Evolutionary conservation across 2,888 invertebrate species (phyloP).

Genomic region (Drosophila incognita): DNA sequence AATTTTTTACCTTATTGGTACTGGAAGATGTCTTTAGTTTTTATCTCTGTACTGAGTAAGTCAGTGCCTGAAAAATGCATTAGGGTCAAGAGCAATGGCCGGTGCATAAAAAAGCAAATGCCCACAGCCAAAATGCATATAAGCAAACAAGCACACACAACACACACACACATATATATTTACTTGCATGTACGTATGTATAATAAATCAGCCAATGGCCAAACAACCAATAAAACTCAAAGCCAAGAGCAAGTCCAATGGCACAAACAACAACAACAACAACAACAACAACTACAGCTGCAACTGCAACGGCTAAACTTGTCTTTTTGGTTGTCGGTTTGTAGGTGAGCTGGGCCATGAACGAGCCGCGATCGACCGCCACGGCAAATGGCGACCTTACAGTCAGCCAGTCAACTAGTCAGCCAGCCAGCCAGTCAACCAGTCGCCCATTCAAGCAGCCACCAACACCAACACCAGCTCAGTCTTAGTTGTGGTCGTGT

Average conservation of each 20-base stretch:
- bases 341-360: slow-evolving; percentile 83
- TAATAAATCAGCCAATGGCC: slow-evolving; percentile 79
- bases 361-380: slow-evolving; percentile 64
- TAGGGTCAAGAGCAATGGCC: slow-evolving; percentile 78
- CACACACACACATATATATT: not conserved
- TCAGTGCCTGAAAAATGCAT: slow-evolving; percentile 44
- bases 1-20: slow-evolving; percentile 40
- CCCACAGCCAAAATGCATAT: slow-evolving; percentile 16
- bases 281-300: slow-evolving; percentile 27
- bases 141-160: slow-evolving; percentile 11
- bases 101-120: slow-evolving; percentile 30
- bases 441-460: slow-evolving; percentile 52
- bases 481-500: slow-evolving; percentile 42
- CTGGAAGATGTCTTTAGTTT: not conserved
- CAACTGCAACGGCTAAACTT: slow-evolving; percentile 51
- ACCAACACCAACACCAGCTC: slow-evolving; percentile 27
- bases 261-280: slow-evolving; percentile 51
- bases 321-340: slow-evolving; percentile 73
- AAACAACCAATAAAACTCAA: slow-evolving; percentile 74
- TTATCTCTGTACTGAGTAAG: not conserved
- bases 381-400: slow-evolving; percentile 71
- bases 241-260: slow-evolving; percentile 81
- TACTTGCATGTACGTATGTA: slow-evolving; percentile 30
- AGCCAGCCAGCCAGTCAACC: slow-evolving; percentile 31
- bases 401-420: slow-evolving; percentile 35